These are phyloP conservation scores for Eupithecia dodoneata DNA, from an alignment of 2,888 invertebrate genomes.

Conservation along the genomic window DNA sequence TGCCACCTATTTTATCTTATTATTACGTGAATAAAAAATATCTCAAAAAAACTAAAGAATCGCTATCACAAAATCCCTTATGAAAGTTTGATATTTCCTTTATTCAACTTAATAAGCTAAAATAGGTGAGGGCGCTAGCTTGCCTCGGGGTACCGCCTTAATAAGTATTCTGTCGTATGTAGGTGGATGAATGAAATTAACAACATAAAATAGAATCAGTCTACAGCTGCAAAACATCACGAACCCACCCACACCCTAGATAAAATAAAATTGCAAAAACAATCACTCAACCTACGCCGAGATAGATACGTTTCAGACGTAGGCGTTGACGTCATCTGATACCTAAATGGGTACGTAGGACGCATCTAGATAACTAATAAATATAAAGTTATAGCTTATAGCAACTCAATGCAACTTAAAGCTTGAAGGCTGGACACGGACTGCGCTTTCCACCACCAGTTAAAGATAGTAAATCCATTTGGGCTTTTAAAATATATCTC, in stretches of 20 bases:
- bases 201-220: not conserved
- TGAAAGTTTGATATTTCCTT: too few relatives aligned
- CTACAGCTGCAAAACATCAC: not conserved
- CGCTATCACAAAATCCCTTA: too few relatives aligned
- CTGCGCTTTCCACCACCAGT: too few relatives aligned
- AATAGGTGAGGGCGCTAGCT: too few relatives aligned
- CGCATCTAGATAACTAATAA: slow-evolving; percentile 34
- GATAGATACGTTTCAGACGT: slow-evolving; percentile 17
- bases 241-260: not conserved
- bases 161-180: not conserved
- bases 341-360: slow-evolving; percentile 26
- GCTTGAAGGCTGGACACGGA: too few relatives aligned
- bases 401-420: too few relatives aligned
- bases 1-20: too few relatives aligned
- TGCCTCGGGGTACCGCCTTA: not conserved
- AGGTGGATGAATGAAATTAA: not conserved
- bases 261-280: slow-evolving; percentile 13
- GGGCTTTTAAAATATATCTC: too few relatives aligned
- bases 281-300: slow-evolving; percentile 17
- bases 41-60: too few relatives aligned
- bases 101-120: too few relatives aligned
- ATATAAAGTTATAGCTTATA: slow-evolving; percentile 21
- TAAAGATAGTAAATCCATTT: too few relatives aligned
- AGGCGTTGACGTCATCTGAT: slow-evolving; percentile 7
- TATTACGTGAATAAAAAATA: too few relatives aligned